These are phyloP conservation scores for Eremophila alpestris DNA, from an alignment of 2,797 vertebrate genomes.

Conservation along the genomic window DNA sequence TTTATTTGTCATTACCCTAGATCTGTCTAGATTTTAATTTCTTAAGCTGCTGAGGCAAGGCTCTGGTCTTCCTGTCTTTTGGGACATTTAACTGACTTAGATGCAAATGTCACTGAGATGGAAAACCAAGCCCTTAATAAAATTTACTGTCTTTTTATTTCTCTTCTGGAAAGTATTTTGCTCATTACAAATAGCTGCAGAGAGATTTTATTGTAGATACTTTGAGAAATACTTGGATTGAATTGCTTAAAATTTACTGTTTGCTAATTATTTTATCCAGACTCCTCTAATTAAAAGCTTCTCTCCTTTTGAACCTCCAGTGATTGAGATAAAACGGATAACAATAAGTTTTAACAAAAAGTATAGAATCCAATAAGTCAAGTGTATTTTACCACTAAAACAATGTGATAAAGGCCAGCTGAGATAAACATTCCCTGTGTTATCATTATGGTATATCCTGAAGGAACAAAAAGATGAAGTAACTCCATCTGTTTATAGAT, in stretches of 20 bases:
- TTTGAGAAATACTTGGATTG: neutral
- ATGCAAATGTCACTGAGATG: neutral
- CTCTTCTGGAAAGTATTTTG: neutral
- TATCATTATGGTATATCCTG: constrained; percentile 16
- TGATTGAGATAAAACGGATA: neutral
- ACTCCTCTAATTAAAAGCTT: constrained; percentile 37
- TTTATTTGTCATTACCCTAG: neutral
- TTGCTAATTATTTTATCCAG: constrained; percentile 53
- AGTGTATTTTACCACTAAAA: constrained; percentile 12
- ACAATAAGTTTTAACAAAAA: constrained; percentile 27
- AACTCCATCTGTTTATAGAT: constrained; percentile 10
- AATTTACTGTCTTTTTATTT: constrained; percentile 12
- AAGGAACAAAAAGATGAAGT: constrained; percentile 16
- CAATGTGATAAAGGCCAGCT: neutral
- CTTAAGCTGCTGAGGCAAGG: neutral
- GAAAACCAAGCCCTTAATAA: neutral
- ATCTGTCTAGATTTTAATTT: neutral
- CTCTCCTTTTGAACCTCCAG: neutral
- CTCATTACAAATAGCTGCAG: constrained; percentile 9
- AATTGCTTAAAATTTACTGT: constrained; percentile 28
- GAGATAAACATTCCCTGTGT: constrained; percentile 9
- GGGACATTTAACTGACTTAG: neutral
- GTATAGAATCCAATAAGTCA: neutral
- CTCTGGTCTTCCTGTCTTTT: neutral
- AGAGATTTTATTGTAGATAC: constrained; percentile 11